Evolutionary conservation across 2,797 vertebrate genomes (phyloP), one percentile per base, ranked within the genome.

Genomic region (Danio choprae): DNA sequence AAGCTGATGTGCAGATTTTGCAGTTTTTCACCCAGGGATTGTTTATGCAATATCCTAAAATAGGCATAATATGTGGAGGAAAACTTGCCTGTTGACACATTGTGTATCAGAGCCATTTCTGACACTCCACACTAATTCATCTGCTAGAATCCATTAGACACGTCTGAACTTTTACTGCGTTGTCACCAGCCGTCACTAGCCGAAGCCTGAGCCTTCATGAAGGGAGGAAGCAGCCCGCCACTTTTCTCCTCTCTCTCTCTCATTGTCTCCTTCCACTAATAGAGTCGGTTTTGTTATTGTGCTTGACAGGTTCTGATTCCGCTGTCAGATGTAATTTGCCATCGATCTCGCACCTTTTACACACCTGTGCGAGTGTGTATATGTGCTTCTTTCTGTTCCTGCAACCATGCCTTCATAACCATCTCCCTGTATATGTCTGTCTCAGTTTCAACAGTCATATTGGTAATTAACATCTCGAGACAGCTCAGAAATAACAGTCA

Each of bases 271-370:
- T 91, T 91, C 92, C 91, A 88, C 87, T 81, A 94, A 94, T 93
- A 91, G 92, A 91, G 92, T 91, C 90, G 91, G 92, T 93, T 91
- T 91, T 95, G 91, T 85, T 94, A 96, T 95, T 92, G 90, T 93
- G 90, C 95, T 94, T 95, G 95, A 95, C 95, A 95, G 94, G 90
- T 94, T 95, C 95, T 95, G 93, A 94, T 95, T 95, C 93, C 88
- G 90, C 91, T 95, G 94, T 95, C 95, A 95, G 90, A 95, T 94
- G 91, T 93, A 95, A 95, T 96, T 95, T 95, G 91, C 90, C 91
- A 94, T 94, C 93, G 91, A 93, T 95, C 95, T 93, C 90, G 8
- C 60, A 89, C 92, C 92, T 93, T 92, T 92, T 64, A 55, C 64
- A 70, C 72, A 74, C 63, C 80, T 80, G 51, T 83, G 44, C 67